Percentiles rank a stretch among this genome's conserved stretches.
Evolutionary conservation across 2,888 invertebrate species (phyloP).

Genomic region (Diachrysia chrysitis): DNA sequence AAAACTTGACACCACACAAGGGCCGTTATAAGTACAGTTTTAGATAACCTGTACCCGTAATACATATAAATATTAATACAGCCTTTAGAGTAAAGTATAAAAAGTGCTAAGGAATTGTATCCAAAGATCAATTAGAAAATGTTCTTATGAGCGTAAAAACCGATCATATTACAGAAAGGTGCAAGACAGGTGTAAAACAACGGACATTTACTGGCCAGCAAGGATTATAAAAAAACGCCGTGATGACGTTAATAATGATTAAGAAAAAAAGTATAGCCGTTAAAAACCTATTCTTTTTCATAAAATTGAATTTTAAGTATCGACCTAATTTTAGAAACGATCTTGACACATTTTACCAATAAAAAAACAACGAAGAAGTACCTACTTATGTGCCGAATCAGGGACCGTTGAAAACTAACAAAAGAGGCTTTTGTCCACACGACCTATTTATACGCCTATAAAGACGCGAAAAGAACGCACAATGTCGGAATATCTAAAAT

Average conservation of each 20-base stretch:
- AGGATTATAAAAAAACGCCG: neutral
- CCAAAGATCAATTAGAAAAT: conserved; percentile 23
- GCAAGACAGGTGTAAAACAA: conserved; percentile 49
- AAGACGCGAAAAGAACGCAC: neutral
- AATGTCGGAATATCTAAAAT: neutral
- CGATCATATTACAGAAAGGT: conserved; percentile 52
- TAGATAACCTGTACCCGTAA: neutral
- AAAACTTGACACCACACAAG: too few species aligned
- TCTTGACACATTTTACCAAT: neutral
- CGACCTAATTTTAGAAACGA: neutral
- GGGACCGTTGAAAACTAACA: conserved; percentile 5
- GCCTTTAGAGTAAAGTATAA: neutral
- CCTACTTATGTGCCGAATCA: neutral
- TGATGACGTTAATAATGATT: conserved; percentile 20
- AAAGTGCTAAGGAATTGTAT: neutral
- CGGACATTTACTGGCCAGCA: conserved; percentile 39
- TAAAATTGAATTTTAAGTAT: neutral
- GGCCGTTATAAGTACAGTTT: neutral
- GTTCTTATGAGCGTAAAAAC: conserved; percentile 17
- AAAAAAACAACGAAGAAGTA: neutral
- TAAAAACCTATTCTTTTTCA: neutral
- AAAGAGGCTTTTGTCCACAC: neutral
- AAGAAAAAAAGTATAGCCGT: conserved; percentile 6
- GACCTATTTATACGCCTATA: neutral
- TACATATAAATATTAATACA: neutral